A percentile compares a stretch with the other conserved stretches of the same genome.
Evolutionary conservation across 2,113 vertebrate species (phyloP).

Genomic region (Carlito syrichta): DNA sequence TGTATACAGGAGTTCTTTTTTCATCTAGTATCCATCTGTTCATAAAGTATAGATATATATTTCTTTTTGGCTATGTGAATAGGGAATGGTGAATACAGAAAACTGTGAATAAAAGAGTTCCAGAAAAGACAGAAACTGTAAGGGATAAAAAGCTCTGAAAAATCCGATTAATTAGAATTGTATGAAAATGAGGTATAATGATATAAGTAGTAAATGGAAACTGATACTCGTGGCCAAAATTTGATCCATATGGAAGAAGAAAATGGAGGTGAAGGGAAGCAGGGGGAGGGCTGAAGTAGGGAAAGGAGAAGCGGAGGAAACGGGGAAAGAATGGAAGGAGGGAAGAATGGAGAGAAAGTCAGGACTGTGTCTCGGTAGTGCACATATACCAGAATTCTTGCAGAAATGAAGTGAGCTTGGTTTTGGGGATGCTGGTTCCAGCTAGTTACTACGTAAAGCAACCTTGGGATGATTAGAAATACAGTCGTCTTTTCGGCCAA

Average conservation of each 20-base stretch:
- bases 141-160: not conserved
- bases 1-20: not conserved
- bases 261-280: not conserved
- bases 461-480: not conserved
- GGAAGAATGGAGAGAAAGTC: not conserved
- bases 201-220: not conserved
- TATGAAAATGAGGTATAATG: not conserved
- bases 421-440: not conserved
- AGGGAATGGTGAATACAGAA: not conserved
- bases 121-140: not conserved
- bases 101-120: not conserved
- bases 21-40: not conserved
- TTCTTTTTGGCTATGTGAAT: constrained; percentile 23
- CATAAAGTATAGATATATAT: constrained; percentile 29
- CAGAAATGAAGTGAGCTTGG: not conserved
- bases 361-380: not conserved
- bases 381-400: not conserved
- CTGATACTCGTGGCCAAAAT: not conserved
- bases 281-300: not conserved
- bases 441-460: not conserved
- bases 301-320: not conserved
- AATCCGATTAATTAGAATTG: not conserved
- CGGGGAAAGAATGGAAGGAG: not conserved
- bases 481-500: not conserved
- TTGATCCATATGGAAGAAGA: not conserved